Percentiles rank a stretch among this genome's conserved stretches.
Conservation (phyloP, 1,140 invertebrate species). For the Drosophila kurseongensis region DNA sequence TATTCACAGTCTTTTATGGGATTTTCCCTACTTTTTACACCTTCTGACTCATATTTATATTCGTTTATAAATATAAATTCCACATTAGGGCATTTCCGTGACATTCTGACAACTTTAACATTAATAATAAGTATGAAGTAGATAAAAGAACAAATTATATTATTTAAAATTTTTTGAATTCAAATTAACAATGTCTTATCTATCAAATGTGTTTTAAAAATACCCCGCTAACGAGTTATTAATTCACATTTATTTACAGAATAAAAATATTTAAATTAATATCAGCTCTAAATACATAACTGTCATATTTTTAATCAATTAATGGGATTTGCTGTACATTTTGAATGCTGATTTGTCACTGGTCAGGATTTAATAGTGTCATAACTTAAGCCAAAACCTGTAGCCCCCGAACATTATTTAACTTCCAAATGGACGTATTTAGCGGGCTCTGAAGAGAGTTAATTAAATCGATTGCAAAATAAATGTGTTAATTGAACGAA, state of each 20-base stretch:
- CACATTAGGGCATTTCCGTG: too few species aligned
- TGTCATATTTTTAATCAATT: slow-evolving; percentile 40
- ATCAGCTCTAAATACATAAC: slow-evolving; percentile 29
- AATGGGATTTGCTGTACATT: slow-evolving; percentile 34
- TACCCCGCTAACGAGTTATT: not conserved
- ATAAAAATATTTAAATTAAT: slow-evolving; percentile 3
- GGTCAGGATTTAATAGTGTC: slow-evolving; percentile 33
- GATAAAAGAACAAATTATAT: too few species aligned
- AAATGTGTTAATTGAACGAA: slow-evolving; percentile 54
- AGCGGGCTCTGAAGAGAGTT: slow-evolving; percentile 31
- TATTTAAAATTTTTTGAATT: too few species aligned
- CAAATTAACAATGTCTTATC: too few species aligned
- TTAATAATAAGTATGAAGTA: too few species aligned
- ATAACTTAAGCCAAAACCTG: slow-evolving; percentile 46
- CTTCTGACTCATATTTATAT: not conserved
- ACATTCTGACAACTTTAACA: too few species aligned
- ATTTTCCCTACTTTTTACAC: not conserved
- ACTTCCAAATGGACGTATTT: slow-evolving; percentile 32
- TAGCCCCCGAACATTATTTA: slow-evolving; percentile 19
- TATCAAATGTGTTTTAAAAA: too few species aligned
- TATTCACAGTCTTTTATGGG: not conserved
- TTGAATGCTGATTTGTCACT: slow-evolving; percentile 36
- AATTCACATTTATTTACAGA: not conserved
- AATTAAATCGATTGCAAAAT: slow-evolving; percentile 57
- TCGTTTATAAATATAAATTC: too few species aligned